These are phyloP conservation scores for Phaenicophaeus curvirostris DNA, from an alignment of 2,797 vertebrate species.

Conservation along the genomic window DNA sequence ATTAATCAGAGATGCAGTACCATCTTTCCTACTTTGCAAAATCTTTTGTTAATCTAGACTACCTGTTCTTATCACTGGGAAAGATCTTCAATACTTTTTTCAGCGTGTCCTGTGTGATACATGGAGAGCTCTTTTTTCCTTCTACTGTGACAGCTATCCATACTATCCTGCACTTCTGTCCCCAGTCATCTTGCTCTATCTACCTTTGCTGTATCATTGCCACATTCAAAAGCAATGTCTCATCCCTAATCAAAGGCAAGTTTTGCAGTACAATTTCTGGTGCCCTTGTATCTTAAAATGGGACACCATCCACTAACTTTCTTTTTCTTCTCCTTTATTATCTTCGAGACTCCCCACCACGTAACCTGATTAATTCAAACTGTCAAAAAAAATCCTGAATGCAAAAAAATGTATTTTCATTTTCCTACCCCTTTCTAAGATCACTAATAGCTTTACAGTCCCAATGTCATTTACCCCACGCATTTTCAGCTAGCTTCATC, in stretches of 20 bases:
- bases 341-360: no score
- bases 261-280: not conserved
- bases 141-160: not conserved
- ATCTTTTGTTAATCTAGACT: not conserved
- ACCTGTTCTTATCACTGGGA: not conserved
- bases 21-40: not conserved
- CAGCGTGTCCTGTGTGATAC: not conserved
- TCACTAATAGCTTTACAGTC: not conserved
- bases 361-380: not conserved
- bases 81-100: not conserved
- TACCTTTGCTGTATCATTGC: not conserved
- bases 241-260: not conserved
- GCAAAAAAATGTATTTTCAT: no score
- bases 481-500: not conserved
- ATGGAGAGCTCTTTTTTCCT: not conserved
- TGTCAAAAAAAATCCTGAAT: not conserved
- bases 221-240: not conserved
- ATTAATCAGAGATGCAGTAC: not conserved
- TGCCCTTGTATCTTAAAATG: not conserved
- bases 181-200: rapidly evolving
- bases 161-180: not conserved
- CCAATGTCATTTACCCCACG: not conserved
- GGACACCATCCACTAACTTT: not conserved
- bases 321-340: no score
- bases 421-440: not conserved